A percentile compares a stretch with the other conserved stretches of the same genome.
These are phyloP conservation scores for Dendroctonus ponderosae DNA, from an alignment of 1,140 invertebrate genomes.

Conservation along the genomic window DNA sequence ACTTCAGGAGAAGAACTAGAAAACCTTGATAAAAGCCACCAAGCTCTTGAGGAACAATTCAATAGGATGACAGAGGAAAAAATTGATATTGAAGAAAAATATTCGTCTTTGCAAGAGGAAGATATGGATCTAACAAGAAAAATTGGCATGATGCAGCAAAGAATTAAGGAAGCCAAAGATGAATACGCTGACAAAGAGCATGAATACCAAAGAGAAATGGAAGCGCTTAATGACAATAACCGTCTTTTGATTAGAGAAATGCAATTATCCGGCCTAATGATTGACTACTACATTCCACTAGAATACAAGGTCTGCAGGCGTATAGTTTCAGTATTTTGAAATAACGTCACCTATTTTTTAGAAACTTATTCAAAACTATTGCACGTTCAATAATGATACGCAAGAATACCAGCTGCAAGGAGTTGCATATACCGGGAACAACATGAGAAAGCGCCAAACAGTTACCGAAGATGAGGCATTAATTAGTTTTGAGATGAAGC, in stretches of 20 bases:
- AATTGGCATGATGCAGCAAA: constrained; percentile 81
- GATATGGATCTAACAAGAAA: constrained; percentile 89
- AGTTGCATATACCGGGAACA: constrained; percentile 98
- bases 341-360: constrained; percentile 47
- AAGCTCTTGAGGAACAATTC: constrained; percentile 75
- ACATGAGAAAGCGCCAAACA: constrained; percentile 77
- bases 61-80: constrained; percentile 90
- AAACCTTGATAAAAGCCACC: constrained; percentile 76
- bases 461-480: constrained; percentile 34
- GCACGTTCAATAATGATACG: constrained; percentile 97
- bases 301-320: constrained; percentile 65
- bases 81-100: constrained; percentile 94
- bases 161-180: constrained; percentile 78
- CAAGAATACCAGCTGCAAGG: constrained; percentile 98
- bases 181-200: constrained; percentile 86
- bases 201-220: constrained; percentile 96
- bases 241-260: constrained; percentile 85
- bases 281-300: constrained; percentile 88
- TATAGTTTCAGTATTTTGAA: background rate
- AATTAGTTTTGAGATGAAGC: constrained; percentile 43
- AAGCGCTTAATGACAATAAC: constrained; percentile 90
- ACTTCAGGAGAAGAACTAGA: constrained; percentile 90
- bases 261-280: constrained; percentile 82
- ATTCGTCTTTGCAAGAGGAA: constrained; percentile 92
- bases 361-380: constrained; percentile 89